A percentile compares a stretch with the other conserved stretches of the same genome.
Conservation (phyloP, 2,888 invertebrate species). For the Ptilodon capucinus region DNA sequence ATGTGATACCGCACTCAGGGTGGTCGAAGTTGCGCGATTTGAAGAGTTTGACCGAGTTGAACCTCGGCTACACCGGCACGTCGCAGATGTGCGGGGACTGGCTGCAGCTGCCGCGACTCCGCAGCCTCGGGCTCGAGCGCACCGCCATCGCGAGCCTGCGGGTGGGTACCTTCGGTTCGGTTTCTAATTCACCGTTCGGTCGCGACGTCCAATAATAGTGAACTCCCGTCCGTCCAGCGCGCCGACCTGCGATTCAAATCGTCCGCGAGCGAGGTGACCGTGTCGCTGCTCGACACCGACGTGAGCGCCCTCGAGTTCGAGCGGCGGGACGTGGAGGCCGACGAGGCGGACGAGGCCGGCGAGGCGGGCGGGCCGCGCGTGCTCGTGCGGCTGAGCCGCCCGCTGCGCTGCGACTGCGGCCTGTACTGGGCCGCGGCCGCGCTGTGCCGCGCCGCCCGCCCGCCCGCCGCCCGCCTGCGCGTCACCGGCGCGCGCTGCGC, state of each 20-base stretch:
- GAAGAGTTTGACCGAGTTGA: conserved; percentile 1
- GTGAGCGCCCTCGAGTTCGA: conserved; percentile 10
- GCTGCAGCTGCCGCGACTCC: conserved; percentile 11
- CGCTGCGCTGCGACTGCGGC: conserved; percentile 24
- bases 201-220: background rate
- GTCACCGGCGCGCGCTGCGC: background rate
- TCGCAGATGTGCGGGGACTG: conserved; percentile 22
- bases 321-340: conserved; percentile 4
- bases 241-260: conserved; percentile 17
- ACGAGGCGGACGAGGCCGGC: background rate
- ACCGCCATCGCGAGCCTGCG: conserved; percentile 14
- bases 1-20: conserved; percentile 10
- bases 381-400: background rate
- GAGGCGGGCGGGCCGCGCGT: no score
- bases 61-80: conserved; percentile 10
- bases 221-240: conserved; percentile 9
- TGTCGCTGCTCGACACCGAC: conserved; percentile 10
- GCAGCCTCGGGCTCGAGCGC: conserved; percentile 9
- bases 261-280: background rate
- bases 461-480: conserved; percentile 2
- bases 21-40: conserved; percentile 11
- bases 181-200: background rate
- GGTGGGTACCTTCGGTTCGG: conserved; percentile 14
- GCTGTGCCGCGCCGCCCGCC: conserved; percentile 4
- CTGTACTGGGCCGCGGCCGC: conserved; percentile 21